Evolutionary conservation across 2,797 vertebrate genomes (phyloP), one percentile per base, ranked within the genome.

Genomic region (Liparis tanakae): DNA sequence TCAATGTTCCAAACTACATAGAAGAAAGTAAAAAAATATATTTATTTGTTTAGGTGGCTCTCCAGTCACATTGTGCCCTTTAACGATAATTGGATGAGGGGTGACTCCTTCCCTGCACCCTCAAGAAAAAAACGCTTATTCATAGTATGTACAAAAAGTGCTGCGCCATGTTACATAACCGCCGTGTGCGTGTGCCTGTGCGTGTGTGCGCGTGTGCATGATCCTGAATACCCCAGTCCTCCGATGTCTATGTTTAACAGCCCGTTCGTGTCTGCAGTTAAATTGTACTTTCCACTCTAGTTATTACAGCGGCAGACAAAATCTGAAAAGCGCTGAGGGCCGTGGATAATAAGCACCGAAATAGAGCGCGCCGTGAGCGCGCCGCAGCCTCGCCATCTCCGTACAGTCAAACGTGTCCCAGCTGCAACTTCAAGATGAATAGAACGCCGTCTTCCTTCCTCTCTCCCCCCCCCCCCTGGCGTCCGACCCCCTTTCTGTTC

Each of bases 221-320:
- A 25, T 34, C 33, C 20, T 46, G 48, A 64, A 69, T 67, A 76
- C 76, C 65, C 50, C 74, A 54, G 74, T 78, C 64, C 46, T 73
- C 61, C 74, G 37, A 61, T 71, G 83, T 86, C 85, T 83, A 88
- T 85, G 87, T 91, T 91, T 87, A 89, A 83, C 76, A 82, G 73
- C 81, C 69, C 85, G 70, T 90, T 89, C 70, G 70, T 84, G 85
- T 85, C 79, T 83, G 72, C 78, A 82, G 82, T 85, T 80, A 79
- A 90, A 90, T 84, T 90, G 85, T 87, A 82, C 82, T 88, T 90
- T 92, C 81, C 87, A 90, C 88, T 90, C 74, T 85, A 89, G 58
- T 86, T 81, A 79, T 85, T 87, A 72, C 86, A 82, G 87, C 59
- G 3, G 81, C 79, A 82, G 87, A 89, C 77, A 46, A 86, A 79